A percentile compares a stretch with the other conserved stretches of the same genome.
Conservation (phyloP, 2,113 vertebrate genomes). For the Isichthys henryi region DNA sequence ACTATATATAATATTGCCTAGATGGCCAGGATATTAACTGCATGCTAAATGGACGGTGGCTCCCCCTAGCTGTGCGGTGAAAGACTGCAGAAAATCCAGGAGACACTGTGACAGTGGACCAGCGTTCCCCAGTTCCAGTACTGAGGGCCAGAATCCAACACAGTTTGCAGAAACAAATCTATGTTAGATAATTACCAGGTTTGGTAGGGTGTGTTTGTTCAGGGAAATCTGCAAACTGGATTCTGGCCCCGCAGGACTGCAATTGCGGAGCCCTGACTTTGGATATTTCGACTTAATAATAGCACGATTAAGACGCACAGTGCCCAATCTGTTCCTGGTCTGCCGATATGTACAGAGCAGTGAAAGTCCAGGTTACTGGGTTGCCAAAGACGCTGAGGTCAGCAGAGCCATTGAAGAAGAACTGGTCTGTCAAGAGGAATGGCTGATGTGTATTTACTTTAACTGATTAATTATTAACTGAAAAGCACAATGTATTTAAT, state of each 20-base stretch:
- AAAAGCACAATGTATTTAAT: neutral
- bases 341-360: slow-evolving; percentile 47
- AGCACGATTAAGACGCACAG: neutral
- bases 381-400: slow-evolving; percentile 38
- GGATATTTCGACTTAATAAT: neutral
- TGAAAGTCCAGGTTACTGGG: slow-evolving; percentile 74
- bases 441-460: neutral
- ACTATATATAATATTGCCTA: neutral
- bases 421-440: slow-evolving; percentile 37
- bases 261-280: neutral
- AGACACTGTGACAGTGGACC: slow-evolving; percentile 99
- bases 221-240: neutral
- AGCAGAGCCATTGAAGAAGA: slow-evolving; percentile 63
- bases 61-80: slow-evolving; percentile 91
- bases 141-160: neutral
- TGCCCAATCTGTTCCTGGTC: neutral
- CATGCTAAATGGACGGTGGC: slow-evolving; percentile 69
- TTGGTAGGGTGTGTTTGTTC: neutral
- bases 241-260: neutral
- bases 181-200: neutral
- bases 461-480: neutral
- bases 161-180: neutral
- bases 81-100: slow-evolving; percentile 99
- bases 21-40: slow-evolving; percentile 71
- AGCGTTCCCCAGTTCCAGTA: neutral